Conservation (phyloP, 2,797 vertebrate genomes). For the Peromyscus aztecus region DNA sequence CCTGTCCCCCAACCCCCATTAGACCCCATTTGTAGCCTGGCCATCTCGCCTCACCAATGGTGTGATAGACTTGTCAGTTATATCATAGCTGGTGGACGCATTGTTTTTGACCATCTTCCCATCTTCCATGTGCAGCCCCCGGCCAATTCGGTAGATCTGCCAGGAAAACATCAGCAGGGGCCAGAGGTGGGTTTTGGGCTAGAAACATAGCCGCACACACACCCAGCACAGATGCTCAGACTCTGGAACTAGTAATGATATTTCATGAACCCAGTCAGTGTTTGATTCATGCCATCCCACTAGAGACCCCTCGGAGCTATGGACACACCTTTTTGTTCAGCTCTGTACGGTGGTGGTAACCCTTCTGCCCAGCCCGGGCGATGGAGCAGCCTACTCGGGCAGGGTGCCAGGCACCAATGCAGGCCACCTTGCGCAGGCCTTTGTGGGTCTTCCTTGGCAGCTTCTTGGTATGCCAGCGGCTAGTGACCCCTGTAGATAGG, state of each 20-base stretch:
- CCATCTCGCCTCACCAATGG: conserved; percentile 91
- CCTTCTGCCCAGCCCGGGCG: conserved; percentile 96
- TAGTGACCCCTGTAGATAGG: conserved; percentile 92
- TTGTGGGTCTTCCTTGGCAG: conserved; percentile 98
- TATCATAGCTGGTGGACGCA: conserved; percentile 93
- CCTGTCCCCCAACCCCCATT: not conserved
- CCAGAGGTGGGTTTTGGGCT: not conserved
- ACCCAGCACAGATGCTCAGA: not conserved
- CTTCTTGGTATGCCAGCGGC: conserved; percentile 96
- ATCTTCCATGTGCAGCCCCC: conserved; percentile 91
- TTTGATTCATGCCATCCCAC: not conserved
- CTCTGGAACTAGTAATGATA: not conserved
- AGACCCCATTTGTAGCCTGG: not conserved
- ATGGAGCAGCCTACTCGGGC: conserved; percentile 94
- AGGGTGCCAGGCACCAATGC: conserved; percentile 98
- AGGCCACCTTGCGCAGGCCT: conserved; percentile 96
- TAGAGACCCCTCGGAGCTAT: not conserved
- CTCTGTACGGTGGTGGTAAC: conserved; percentile 96
- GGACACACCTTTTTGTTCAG: conserved; percentile 95
- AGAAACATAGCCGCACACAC: rapidly evolving
- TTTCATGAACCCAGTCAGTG: not conserved
- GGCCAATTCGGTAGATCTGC: conserved; percentile 95
- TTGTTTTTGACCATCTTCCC: conserved; percentile 95
- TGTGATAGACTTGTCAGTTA: conserved; percentile 93
- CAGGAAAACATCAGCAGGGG: not conserved